phyloP scores from a whole-genome alignment of 2,797 vertebrate species.

The Megaceryle alcyon region DNA sequence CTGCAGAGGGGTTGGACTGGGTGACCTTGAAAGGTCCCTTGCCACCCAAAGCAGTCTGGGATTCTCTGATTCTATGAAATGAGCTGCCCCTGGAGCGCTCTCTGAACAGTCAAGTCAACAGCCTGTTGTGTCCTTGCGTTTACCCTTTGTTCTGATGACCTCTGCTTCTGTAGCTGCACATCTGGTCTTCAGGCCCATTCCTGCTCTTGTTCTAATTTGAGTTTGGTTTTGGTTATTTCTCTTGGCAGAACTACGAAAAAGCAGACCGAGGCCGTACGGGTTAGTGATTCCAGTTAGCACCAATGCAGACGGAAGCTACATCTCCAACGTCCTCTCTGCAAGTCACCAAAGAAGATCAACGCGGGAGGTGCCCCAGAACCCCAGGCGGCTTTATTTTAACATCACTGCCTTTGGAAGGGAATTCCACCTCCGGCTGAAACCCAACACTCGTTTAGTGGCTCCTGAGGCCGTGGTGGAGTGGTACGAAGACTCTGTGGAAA shows the following conservation, averaged over 20 bases:
- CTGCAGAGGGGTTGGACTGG: background rate
- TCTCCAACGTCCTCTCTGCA: slow-evolving; percentile 90
- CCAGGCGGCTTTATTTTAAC: slow-evolving; percentile 89
- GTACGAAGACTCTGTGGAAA: slow-evolving; percentile 80
- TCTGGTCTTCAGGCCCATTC: background rate
- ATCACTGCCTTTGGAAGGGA: slow-evolving; percentile 92
- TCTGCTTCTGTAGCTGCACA: background rate
- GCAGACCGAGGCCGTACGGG: slow-evolving; percentile 85
- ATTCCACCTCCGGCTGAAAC: slow-evolving; percentile 91
- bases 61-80: background rate
- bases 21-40: background rate
- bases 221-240: background rate
- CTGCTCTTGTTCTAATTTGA: background rate
- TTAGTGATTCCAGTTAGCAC: slow-evolving; percentile 93
- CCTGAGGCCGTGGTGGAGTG: slow-evolving; percentile 91
- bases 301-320: slow-evolving; percentile 86
- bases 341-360: slow-evolving; percentile 86
- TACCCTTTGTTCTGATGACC: background rate
- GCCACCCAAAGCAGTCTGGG: background rate
- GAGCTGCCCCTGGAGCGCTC: background rate
- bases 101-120: background rate
- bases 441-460: slow-evolving; percentile 87
- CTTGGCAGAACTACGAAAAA: slow-evolving; percentile 78
- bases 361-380: slow-evolving; percentile 76
- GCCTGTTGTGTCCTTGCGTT: background rate